A percentile compares a stretch with the other conserved stretches of the same genome.
Conservation (phyloP, 1,140 invertebrate genomes). For the Ericerus pela region DNA sequence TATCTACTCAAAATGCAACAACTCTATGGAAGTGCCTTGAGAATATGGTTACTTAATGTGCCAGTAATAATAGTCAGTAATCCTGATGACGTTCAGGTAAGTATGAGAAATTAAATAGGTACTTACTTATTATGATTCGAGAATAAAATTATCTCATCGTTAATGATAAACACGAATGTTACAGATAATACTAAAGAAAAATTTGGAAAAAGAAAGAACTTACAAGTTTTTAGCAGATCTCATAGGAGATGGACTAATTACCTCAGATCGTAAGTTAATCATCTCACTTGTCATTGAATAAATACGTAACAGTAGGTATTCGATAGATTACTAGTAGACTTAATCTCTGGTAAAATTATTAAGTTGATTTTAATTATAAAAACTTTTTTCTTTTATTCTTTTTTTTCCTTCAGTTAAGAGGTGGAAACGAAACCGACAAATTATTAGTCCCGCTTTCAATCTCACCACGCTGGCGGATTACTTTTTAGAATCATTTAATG, state of each 20-base stretch:
- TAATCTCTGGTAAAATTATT: background rate
- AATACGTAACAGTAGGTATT: too few species aligned
- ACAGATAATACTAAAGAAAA: background rate
- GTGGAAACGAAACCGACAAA: slow-evolving; percentile 44
- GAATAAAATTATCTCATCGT: too few species aligned
- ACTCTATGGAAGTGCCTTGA: too few species aligned
- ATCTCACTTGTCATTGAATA: background rate
- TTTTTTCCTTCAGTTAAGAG: slow-evolving; percentile 21
- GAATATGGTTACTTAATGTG: too few species aligned
- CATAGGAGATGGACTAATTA: background rate
- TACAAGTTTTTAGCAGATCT: background rate
- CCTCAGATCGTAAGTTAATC: background rate
- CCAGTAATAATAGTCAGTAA: too few species aligned
- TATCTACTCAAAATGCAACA: too few species aligned
- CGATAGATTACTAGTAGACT: too few species aligned
- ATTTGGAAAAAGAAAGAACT: background rate
- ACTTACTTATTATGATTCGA: too few species aligned
- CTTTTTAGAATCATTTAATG: slow-evolving; percentile 48
- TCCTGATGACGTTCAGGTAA: too few species aligned
- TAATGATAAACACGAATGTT: too few species aligned
- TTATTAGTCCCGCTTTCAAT: slow-evolving; percentile 66
- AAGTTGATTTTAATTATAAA: background rate
- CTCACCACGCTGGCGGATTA: slow-evolving; percentile 67
- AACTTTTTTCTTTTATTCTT: too few species aligned
- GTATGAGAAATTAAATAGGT: too few species aligned